phyloP scores from a whole-genome alignment of 1,140 invertebrate genomes.

The Ceratina australensis region DNA sequence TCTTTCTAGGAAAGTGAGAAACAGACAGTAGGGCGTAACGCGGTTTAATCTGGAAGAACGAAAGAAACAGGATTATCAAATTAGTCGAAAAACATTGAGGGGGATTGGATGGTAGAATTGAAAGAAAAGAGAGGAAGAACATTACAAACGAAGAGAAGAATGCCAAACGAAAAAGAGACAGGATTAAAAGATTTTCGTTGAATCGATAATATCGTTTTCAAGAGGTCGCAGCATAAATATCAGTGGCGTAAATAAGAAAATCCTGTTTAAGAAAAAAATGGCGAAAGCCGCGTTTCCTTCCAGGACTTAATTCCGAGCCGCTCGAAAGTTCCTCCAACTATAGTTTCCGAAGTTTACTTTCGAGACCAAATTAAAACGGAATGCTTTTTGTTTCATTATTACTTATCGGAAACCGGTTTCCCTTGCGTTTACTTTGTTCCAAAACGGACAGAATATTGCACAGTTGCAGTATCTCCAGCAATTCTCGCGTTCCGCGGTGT shows the following conservation, averaged over 20 bases:
- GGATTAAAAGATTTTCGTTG: slow-evolving; percentile 15
- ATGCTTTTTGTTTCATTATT: neutral
- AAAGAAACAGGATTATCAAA: slow-evolving; percentile 2
- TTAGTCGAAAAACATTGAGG: slow-evolving; percentile 3
- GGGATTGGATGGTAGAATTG: slow-evolving; percentile 4
- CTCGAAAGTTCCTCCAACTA: neutral
- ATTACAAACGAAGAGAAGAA: neutral
- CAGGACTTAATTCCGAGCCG: neutral
- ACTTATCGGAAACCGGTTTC: neutral
- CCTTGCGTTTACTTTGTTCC: neutral
- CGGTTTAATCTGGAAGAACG: slow-evolving; percentile 2
- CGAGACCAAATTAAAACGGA: neutral
- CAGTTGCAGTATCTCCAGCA: neutral
- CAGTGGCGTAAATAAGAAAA: no score
- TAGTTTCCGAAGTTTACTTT: neutral
- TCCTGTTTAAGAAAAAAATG: neutral
- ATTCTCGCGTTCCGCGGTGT: neutral
- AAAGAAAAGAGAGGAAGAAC: neutral
- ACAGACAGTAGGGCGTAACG: neutral
- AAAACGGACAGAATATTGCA: neutral
- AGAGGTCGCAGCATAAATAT: neutral
- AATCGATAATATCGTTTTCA: slow-evolving; percentile 6
- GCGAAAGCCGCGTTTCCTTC: neutral
- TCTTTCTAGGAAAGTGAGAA: neutral
- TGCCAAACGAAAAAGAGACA: slow-evolving; percentile 5